Percentiles rank a stretch among this genome's conserved stretches.
Conservation (phyloP, 2,797 vertebrate genomes). For the Danio jaintianensis region DNA sequence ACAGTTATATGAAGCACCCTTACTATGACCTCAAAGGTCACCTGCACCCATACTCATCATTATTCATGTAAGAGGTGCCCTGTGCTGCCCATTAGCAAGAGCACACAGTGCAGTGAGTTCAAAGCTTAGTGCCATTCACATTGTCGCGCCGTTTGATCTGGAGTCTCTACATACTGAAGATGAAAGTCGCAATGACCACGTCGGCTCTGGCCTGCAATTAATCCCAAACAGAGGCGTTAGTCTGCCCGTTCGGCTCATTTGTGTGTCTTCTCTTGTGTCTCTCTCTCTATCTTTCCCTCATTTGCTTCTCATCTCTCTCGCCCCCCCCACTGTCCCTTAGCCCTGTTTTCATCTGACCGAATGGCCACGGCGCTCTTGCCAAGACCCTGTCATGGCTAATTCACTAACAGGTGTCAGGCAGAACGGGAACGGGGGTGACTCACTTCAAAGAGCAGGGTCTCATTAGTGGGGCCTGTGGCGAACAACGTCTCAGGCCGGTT, state of each 20-base stretch:
- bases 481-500: conserved; percentile 89
- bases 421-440: conserved; percentile 70
- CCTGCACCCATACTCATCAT: background rate
- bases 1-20: background rate
- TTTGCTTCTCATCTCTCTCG: conserved; percentile 35
- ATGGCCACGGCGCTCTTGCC: conserved; percentile 61
- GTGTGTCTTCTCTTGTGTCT: conserved; percentile 21
- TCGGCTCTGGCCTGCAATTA: conserved; percentile 62
- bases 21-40: background rate
- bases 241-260: conserved; percentile 33
- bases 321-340: conserved; percentile 33
- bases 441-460: conserved; percentile 97
- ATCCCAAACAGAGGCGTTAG: conserved; percentile 61
- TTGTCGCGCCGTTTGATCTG: conserved; percentile 34
- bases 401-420: conserved; percentile 68
- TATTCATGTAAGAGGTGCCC: conserved; percentile 10
- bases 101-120: conserved; percentile 23
- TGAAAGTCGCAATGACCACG: conserved; percentile 40
- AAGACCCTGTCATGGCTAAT: conserved; percentile 69
- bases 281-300: conserved; percentile 19
- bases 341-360: conserved; percentile 63
- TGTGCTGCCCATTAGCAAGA: conserved; percentile 35
- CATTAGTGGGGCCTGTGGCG: conserved; percentile 91
- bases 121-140: conserved; percentile 36
- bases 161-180: conserved; percentile 39